Evolutionary conservation across 2,797 vertebrate genomes (phyloP).

Genomic region (Nannoperca obscura): DNA sequence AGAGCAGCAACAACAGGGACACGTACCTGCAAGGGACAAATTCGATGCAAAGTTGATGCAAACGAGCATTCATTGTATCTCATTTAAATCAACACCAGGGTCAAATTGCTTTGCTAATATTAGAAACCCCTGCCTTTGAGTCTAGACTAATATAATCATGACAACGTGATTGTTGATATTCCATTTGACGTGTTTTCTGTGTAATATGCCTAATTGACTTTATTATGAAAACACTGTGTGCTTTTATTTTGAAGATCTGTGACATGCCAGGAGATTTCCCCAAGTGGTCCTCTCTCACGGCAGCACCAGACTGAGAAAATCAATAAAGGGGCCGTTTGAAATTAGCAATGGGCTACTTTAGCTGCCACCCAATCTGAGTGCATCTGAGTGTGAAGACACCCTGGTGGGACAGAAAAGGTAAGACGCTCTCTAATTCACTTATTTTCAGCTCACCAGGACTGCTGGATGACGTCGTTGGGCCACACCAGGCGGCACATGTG

Average conservation of each 20-base stretch:
- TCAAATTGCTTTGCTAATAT: neutral
- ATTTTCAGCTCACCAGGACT: constrained; percentile 91
- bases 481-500: constrained; percentile 95
- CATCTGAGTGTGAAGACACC: neutral
- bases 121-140: neutral
- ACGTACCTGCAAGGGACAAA: constrained; percentile 88
- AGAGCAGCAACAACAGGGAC: constrained; percentile 93
- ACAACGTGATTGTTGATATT: neutral
- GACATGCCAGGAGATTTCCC: neutral
- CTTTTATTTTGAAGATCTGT: constrained; percentile 32
- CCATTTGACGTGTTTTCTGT: neutral
- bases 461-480: constrained; percentile 90
- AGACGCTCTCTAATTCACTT: neutral
- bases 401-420: constrained; percentile 5
- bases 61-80: neutral
- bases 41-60: neutral
- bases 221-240: neutral
- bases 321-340: constrained; percentile 25
- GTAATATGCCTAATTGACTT: neutral
- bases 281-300: constrained; percentile 1
- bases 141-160: neutral
- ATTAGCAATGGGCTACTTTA: neutral
- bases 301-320: constrained; percentile 33
- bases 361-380: neutral
- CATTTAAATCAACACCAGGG: neutral